phyloP scores from a whole-genome alignment of 2,797 vertebrate species.

The Diplodus puntazzo region DNA sequence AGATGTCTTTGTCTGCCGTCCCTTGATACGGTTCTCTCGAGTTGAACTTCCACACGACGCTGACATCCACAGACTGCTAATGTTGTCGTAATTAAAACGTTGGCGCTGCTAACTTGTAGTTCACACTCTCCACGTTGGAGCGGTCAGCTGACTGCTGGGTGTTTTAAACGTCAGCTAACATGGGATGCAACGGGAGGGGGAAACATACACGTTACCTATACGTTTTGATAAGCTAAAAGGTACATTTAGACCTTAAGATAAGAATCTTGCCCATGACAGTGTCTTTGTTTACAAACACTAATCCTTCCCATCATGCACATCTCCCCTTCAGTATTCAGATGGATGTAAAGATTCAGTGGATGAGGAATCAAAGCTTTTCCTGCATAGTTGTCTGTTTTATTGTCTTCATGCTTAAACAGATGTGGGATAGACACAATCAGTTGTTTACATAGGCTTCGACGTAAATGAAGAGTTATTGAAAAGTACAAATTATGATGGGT shows the following conservation, averaged over 20 bases:
- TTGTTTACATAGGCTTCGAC: neutral
- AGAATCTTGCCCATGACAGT: accelerated
- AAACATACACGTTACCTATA: constrained; percentile 3
- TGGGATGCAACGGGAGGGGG: neutral
- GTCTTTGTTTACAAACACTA: constrained; percentile 5
- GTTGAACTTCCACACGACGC: constrained; percentile 37
- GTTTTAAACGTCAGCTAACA: constrained; percentile 55
- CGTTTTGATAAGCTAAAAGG: neutral
- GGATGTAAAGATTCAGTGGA: neutral
- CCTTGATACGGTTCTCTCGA: neutral
- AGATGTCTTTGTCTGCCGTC: constrained; percentile 28
- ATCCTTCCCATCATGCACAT: neutral
- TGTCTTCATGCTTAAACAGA: neutral
- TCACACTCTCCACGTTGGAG: constrained; percentile 52
- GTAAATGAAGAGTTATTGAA: neutral
- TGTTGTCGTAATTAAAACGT: constrained; percentile 48
- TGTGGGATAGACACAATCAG: neutral
- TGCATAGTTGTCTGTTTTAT: neutral
- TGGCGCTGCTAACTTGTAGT: constrained; percentile 23
- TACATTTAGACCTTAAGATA: accelerated
- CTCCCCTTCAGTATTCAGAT: neutral
- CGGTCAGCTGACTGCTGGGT: constrained; percentile 74
- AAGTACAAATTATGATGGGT: neutral
- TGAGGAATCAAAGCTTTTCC: neutral
- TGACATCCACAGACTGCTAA: constrained; percentile 7